Percentiles rank a stretch among this genome's conserved stretches.
These are phyloP conservation scores for Muscicapa adusta DNA, from an alignment of 2,113 vertebrate species.

Conservation along the genomic window DNA sequence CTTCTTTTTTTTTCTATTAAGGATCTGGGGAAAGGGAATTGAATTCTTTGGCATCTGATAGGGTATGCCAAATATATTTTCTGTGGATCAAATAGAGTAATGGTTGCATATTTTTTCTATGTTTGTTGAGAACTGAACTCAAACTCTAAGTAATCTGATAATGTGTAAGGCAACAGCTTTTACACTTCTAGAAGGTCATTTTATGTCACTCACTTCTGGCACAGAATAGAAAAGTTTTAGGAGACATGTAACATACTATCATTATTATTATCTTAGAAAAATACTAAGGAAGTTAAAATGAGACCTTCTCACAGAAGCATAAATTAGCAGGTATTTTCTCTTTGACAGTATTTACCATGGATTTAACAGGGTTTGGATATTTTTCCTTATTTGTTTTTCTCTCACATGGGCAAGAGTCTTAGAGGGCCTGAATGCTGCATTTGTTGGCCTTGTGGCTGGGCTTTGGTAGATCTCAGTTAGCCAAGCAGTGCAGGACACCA, in stretches of 20 bases:
- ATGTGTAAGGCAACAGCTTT: neutral
- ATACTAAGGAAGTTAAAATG: neutral
- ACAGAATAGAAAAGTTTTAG: neutral
- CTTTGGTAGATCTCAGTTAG: neutral
- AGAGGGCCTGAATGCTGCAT: neutral
- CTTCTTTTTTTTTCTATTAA: neutral
- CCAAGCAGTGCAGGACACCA: neutral
- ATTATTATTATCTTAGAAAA: neutral
- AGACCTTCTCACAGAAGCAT: neutral
- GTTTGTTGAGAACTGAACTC: neutral
- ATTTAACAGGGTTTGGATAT: neutral
- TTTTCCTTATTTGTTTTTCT: neutral
- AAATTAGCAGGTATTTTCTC: neutral
- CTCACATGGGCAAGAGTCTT: neutral
- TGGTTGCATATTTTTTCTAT: neutral
- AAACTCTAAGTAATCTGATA: neutral
- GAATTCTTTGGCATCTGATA: neutral
- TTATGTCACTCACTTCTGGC: neutral
- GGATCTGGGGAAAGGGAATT: neutral
- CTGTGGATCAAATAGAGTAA: neutral
- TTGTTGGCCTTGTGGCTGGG: neutral
- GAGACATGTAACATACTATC: neutral
- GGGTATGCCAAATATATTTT: neutral
- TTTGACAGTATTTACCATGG: neutral
- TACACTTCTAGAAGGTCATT: neutral